These are phyloP conservation scores for Pithys albifrons DNA, from an alignment of 2,113 vertebrate genomes.

Conservation along the genomic window DNA sequence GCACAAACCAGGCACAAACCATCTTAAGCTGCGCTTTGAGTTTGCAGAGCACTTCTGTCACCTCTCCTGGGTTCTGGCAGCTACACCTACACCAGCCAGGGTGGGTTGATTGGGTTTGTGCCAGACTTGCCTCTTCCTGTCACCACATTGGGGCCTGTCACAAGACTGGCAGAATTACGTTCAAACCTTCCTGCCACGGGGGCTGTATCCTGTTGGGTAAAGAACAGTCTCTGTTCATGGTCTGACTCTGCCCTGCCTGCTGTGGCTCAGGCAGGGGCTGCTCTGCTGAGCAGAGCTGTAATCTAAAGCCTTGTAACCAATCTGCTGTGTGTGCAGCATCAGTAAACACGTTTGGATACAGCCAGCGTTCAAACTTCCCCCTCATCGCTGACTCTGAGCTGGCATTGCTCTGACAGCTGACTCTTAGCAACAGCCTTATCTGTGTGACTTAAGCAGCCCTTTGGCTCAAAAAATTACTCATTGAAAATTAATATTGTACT, in stretches of 20 bases:
- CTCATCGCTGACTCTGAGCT: fast-evolving
- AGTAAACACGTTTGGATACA: not conserved
- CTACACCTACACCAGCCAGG: not conserved
- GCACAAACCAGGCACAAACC: fast-evolving
- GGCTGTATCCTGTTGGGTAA: constrained; percentile 4
- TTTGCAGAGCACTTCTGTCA: not conserved
- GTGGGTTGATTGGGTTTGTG: not conserved
- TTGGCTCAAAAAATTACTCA: not conserved
- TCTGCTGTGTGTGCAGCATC: not conserved
- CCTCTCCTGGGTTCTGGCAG: not conserved
- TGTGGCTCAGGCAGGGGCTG: constrained; percentile 10
- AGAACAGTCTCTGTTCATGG: not conserved
- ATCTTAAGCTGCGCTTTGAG: not conserved
- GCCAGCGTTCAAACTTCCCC: not conserved
- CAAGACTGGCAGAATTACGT: not conserved
- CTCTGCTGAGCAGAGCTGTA: not conserved
- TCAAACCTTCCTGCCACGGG: not conserved
- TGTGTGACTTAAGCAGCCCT: not conserved
- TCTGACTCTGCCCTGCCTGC: not conserved
- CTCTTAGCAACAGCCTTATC: constrained; percentile 17
- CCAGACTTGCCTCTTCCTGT: not conserved
- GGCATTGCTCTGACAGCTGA: not conserved
- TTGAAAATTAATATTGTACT: not conserved
- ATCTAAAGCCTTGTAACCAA: not conserved
- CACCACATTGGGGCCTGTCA: fast-evolving